Conservation (phyloP, 2,797 vertebrate species). For the Otolemur crassicaudatus region DNA sequence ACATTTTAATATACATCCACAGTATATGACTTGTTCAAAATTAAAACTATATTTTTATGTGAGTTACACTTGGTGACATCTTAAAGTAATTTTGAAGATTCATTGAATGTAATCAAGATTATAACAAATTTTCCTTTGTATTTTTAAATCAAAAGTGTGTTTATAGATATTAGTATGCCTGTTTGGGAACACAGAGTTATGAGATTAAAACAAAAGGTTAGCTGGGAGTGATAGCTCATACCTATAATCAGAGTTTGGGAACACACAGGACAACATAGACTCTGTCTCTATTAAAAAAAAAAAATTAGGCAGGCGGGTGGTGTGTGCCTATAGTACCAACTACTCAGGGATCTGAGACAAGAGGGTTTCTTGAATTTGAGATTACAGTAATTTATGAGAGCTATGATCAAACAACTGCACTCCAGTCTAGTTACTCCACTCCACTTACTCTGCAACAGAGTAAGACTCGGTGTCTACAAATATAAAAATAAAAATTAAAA, state of each 20-base stretch:
- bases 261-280: background rate
- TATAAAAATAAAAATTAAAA: background rate
- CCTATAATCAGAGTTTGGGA: background rate
- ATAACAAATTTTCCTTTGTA: background rate
- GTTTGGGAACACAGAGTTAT: background rate
- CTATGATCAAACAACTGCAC: background rate
- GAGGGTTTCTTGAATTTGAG: background rate
- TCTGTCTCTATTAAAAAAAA: background rate
- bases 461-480: background rate
- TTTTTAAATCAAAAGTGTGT: conserved; percentile 46
- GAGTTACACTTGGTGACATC: conserved; percentile 10
- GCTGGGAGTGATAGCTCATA: background rate
- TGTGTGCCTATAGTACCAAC: background rate
- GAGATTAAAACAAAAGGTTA: background rate
- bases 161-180: conserved; percentile 9
- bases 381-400: background rate
- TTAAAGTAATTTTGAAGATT: conserved; percentile 64
- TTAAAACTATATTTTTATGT: conserved; percentile 64
- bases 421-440: too few species aligned
- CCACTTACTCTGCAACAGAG: too few species aligned
- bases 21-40: conserved; percentile 51
- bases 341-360: background rate
- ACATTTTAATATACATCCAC: background rate
- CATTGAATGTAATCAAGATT: background rate
- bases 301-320: background rate